A percentile compares a stretch with the other conserved stretches of the same genome.
These are phyloP conservation scores for Nomada lathburiana DNA, from an alignment of 2,888 invertebrate species.

Conservation along the genomic window DNA sequence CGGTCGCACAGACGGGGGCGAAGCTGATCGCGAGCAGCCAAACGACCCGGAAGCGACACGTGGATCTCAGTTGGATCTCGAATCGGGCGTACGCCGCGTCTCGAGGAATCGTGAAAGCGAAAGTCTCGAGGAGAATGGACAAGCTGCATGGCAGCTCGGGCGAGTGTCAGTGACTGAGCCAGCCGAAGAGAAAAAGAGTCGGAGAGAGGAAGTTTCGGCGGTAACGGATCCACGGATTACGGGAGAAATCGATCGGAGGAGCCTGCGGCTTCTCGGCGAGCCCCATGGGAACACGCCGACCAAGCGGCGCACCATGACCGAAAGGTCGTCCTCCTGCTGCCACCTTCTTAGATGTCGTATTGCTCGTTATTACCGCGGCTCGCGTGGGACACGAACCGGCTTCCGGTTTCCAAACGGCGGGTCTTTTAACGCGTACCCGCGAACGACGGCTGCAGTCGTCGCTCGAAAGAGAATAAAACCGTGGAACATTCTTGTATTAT, in stretches of 20 bases:
- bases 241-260: conserved; percentile 55
- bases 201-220: conserved; percentile 57
- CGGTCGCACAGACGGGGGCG: neutral
- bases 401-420: conserved; percentile 51
- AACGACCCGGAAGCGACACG: conserved; percentile 42
- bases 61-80: conserved; percentile 42
- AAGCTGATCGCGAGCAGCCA: neutral
- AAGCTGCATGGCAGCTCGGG: conserved; percentile 13
- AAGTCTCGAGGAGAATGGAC: conserved; percentile 61
- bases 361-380: conserved; percentile 1
- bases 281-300: neutral
- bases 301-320: conserved; percentile 25
- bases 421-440: neutral
- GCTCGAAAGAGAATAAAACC: too few relatives aligned
- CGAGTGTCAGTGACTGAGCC: conserved; percentile 41
- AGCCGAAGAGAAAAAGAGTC: conserved; percentile 47
- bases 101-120: conserved; percentile 64
- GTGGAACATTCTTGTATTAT: too few relatives aligned
- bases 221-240: neutral
- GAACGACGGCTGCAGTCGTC: too few relatives aligned
- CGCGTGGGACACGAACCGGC: conserved; percentile 36
- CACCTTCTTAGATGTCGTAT: neutral
- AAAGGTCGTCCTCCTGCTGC: conserved; percentile 36
- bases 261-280: too few relatives aligned
- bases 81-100: conserved; percentile 9